A percentile compares a stretch with the other conserved stretches of the same genome.
phyloP scores from a whole-genome alignment of 2,888 invertebrate genomes.

The Catocala nupta region DNA sequence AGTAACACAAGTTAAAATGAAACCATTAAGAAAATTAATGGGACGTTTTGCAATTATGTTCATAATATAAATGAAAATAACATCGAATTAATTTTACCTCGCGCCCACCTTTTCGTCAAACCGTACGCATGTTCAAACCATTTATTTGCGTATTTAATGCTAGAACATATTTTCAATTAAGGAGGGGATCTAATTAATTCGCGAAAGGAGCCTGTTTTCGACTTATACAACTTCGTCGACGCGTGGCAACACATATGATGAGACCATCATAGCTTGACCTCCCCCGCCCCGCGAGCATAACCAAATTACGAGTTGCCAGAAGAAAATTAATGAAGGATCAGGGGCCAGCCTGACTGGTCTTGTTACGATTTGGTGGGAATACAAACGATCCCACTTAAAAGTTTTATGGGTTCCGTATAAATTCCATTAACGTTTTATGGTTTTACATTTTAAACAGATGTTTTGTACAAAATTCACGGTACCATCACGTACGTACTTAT shows the following conservation, averaged over 20 bases:
- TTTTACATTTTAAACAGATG: conserved; percentile 81
- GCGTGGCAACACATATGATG: conserved; percentile 65
- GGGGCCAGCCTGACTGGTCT: conserved; percentile 60
- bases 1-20: conserved; percentile 5
- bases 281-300: conserved; percentile 29
- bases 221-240: conserved; percentile 69
- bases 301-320: conserved; percentile 21
- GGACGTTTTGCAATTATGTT: conserved; percentile 7
- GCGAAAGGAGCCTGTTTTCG: conserved; percentile 74
- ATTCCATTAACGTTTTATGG: conserved; percentile 80
- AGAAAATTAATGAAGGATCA: conserved; percentile 42
- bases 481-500: conserved; percentile 29
- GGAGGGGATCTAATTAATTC: conserved; percentile 76
- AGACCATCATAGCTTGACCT: conserved; percentile 60
- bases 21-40: conserved; percentile 14
- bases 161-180: conserved; percentile 79
- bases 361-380: conserved; percentile 70
- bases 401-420: conserved; percentile 81
- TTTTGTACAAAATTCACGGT: conserved; percentile 53
- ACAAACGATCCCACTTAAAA: conserved; percentile 82
- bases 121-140: conserved; percentile 62
- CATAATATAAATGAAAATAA: conserved; percentile 12
- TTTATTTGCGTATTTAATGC: conserved; percentile 74
- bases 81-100: conserved; percentile 10
- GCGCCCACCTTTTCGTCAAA: conserved; percentile 39